Evolutionary conservation across 2,888 invertebrate species (phyloP).

Genomic region (Cerceris rybyensis): DNA sequence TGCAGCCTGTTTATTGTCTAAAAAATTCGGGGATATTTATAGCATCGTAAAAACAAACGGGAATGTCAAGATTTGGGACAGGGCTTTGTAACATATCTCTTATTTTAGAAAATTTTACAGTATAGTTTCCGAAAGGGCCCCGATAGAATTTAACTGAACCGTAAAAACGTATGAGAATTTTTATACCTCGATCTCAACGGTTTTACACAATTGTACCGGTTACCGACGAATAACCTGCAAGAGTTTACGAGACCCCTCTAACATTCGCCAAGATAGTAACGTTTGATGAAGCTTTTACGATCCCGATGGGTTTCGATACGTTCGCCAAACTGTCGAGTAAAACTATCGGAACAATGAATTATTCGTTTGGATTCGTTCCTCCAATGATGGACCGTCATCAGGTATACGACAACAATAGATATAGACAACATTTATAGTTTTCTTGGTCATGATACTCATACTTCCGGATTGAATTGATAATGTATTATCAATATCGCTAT

Average conservation of each 20-base stretch:
- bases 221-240: conserved; percentile 18
- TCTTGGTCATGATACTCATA: too few species aligned
- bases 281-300: conserved; percentile 15
- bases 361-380: too few species aligned
- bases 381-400: too few species aligned
- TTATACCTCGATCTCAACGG: conserved; percentile 3
- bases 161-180: conserved; percentile 10
- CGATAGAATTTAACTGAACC: background rate
- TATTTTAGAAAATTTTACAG: conserved; percentile 1
- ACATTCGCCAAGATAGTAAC: conserved; percentile 11
- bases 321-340: too few species aligned
- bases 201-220: conserved; percentile 9
- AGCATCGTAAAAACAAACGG: background rate
- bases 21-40: background rate
- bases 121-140: background rate
- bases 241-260: conserved; percentile 9
- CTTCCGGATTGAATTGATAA: too few species aligned
- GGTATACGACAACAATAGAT: too few species aligned
- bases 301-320: too few species aligned
- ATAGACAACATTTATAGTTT: too few species aligned
- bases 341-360: too few species aligned
- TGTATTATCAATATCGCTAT: too few species aligned
- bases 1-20: too few species aligned
- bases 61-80: background rate
- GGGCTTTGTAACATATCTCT: background rate